Evolutionary conservation across 2,797 vertebrate species (phyloP).

Genomic region (Microctenopoma stevenorrisi): DNA sequence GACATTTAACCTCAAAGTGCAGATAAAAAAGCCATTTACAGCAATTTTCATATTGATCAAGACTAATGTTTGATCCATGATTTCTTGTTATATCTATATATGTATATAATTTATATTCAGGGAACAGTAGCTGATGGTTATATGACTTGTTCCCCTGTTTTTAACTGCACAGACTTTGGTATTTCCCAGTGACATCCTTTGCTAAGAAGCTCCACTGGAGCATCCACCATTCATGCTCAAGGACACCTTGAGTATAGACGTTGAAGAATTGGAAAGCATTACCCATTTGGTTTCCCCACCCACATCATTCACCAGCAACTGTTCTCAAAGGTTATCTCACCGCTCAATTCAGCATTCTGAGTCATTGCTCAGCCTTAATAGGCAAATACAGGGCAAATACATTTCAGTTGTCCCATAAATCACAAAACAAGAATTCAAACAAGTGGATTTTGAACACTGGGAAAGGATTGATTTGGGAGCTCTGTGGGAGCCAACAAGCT

Average conservation of each 20-base stretch:
- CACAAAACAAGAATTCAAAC: slow-evolving; percentile 35
- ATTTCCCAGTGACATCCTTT: not conserved
- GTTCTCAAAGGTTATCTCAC: slow-evolving; percentile 54
- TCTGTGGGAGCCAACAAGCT: slow-evolving; percentile 13
- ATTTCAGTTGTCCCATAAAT: slow-evolving; percentile 49
- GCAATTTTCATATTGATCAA: slow-evolving; percentile 51
- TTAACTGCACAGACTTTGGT: slow-evolving; percentile 14
- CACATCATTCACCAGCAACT: slow-evolving; percentile 48
- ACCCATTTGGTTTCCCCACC: slow-evolving; percentile 34
- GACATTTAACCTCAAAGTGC: slow-evolving; percentile 24
- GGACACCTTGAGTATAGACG: slow-evolving; percentile 34
- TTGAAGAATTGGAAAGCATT: slow-evolving; percentile 44
- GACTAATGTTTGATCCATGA: slow-evolving; percentile 15
- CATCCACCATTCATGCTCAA: slow-evolving; percentile 29
- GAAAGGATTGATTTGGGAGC: slow-evolving; percentile 13
- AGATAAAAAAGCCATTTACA: slow-evolving; percentile 46
- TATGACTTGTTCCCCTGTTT: slow-evolving; percentile 3
- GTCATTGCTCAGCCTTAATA: slow-evolving; percentile 43
- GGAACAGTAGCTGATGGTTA: not conserved
- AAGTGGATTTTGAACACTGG: slow-evolving; percentile 41
- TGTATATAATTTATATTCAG: too few species aligned
- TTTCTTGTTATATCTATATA: slow-evolving; percentile 26
- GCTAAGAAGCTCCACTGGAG: slow-evolving; percentile 17
- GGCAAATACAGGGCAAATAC: slow-evolving; percentile 40
- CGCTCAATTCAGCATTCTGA: slow-evolving; percentile 47